Base-by-base conservation (phyloP, 2,797 vertebrate species). In the Chromobotia macracanthus region DNA sequence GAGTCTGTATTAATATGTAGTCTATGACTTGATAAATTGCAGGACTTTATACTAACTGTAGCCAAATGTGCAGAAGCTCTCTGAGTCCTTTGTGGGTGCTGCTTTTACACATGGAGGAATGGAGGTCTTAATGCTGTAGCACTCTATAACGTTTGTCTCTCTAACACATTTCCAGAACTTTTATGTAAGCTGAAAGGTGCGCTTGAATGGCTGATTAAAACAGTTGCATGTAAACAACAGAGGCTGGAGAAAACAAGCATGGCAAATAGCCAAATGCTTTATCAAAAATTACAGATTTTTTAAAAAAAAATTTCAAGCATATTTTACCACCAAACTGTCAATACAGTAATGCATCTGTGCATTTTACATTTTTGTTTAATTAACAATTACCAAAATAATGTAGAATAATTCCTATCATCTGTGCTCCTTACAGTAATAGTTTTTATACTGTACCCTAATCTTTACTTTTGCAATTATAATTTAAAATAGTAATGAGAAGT, bases 171-270 rank as follows among this genome's bases (percentile, higher is more conserved):
- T 61, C 66, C 55, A 61, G 8, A 69, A 50, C 48, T 38, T 60
- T 38, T 58, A 70, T 64, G 31, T 51, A 65, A 38, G 56, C 63
- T n/a, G 19, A 53, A 58, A 77, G 2, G 19, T 15, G 70, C 31
- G 74, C 73, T 31, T 13, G 72, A 68, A 44, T 1, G 74, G 18
- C 56, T 82, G 35, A 78, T 84, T 72, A 82, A 82, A 77, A 79
- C 79, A 71, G 7, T 66, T 18, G 9, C 51, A 46, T 9, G 15
- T 64, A 76, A 53, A 7, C n/a, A 31, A 60, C 11, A 44, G 5
- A 31, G 15, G 31, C 8, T 31, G 41, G 41, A 25, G 50, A 51
- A 56, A 56, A 11, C 23, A 75, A 75, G 63, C 18, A 65, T 0
- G 41, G 3, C 0, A 2, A 73, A 48, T 6, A 73, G 58, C 18